Conservation (phyloP, 1,140 invertebrate genomes). For the Drosophila biarmipes region DNA sequence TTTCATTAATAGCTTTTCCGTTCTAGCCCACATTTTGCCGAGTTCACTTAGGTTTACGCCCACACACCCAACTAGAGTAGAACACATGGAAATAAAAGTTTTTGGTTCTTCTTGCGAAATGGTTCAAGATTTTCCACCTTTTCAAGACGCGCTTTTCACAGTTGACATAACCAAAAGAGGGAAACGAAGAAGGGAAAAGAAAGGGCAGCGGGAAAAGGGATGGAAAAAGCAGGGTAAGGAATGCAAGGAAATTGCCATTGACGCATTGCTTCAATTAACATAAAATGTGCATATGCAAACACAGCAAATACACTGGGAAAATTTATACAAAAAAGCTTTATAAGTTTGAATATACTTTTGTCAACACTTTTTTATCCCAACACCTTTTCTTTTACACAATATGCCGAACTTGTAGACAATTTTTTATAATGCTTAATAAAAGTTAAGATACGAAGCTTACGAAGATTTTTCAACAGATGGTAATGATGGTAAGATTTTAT, state of each 20-base stretch:
- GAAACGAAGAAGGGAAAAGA: slow-evolving; percentile 8
- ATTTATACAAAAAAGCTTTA: no score
- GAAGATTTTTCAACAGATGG: no score
- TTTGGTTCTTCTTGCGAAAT: slow-evolving; percentile 40
- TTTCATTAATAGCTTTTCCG: slow-evolving; percentile 7
- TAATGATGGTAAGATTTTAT: no score
- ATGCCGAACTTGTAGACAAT: no score
- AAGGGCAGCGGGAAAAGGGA: neutral
- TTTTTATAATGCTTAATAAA: no score
- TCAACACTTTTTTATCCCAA: no score
- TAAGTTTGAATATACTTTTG: no score
- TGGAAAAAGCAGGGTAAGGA: slow-evolving; percentile 3
- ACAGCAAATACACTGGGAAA: neutral
- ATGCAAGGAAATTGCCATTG: slow-evolving; percentile 58
- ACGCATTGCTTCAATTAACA: slow-evolving; percentile 80
- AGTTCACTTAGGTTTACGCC: slow-evolving; percentile 6
- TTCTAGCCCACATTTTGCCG: slow-evolving; percentile 34
- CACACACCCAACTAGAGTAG: slow-evolving; percentile 8
- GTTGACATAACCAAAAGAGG: slow-evolving; percentile 69
- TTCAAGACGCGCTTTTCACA: slow-evolving; percentile 62
- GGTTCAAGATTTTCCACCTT: slow-evolving; percentile 58
- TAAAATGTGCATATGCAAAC: slow-evolving; percentile 52
- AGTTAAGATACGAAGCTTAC: no score
- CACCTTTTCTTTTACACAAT: no score
- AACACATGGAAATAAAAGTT: slow-evolving; percentile 26